Evolutionary conservation across 2,113 vertebrate genomes (phyloP).

Genomic region (Solenodon paradoxus): DNA sequence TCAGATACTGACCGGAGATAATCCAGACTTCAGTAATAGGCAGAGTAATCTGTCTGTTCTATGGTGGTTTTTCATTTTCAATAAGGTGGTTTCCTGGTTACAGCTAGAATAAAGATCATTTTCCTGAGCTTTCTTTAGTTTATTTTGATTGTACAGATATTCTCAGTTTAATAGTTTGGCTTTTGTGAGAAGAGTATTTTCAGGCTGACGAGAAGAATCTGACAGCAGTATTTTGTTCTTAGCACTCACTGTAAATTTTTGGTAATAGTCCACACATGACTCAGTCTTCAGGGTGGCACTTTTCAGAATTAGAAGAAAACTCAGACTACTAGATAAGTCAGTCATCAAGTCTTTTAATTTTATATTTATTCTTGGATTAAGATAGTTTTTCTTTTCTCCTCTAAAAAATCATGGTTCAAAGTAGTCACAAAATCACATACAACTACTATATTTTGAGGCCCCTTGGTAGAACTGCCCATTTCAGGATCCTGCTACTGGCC

Average conservation of each 20-base stretch:
- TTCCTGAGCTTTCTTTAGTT: neutral
- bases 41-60: neutral
- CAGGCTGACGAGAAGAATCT: neutral
- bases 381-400: accelerated
- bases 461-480: neutral
- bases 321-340: neutral
- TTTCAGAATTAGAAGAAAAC: conserved; percentile 21
- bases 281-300: neutral
- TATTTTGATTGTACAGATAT: neutral
- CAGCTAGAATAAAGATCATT: neutral
- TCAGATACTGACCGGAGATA: neutral
- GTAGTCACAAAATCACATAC: neutral
- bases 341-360: neutral
- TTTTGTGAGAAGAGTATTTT: conserved; percentile 24
- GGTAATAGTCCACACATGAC: neutral
- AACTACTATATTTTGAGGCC: neutral
- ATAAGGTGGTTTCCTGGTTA: neutral
- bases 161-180: neutral
- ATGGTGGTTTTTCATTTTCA: neutral
- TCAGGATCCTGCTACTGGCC: neutral
- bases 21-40: neutral
- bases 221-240: neutral
- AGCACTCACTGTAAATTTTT: neutral
- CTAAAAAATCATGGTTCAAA: neutral
- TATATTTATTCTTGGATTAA: neutral